Evolutionary conservation across 2,113 vertebrate genomes (phyloP).

Genomic region (Microtus oregoni): DNA sequence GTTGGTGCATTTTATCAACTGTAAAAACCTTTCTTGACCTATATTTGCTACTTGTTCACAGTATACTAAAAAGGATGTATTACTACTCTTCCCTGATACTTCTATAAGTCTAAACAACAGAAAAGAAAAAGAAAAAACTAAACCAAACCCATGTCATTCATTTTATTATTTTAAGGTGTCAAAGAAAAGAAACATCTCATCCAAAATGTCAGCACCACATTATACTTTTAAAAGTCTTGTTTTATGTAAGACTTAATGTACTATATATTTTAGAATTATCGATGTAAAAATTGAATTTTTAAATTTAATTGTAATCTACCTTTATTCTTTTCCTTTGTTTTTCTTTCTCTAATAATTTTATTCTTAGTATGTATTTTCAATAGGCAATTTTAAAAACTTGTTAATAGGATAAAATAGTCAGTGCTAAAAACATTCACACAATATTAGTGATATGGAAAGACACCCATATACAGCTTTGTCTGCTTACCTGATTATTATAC

Average conservation of each 20-base stretch:
- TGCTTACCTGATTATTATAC: constrained; percentile 38
- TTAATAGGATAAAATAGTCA: background rate
- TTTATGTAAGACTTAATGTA: background rate
- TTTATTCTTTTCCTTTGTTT: constrained; percentile 38
- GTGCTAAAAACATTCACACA: constrained; percentile 30
- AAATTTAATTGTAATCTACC: background rate
- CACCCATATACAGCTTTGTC: constrained; percentile 21
- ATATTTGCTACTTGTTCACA: background rate
- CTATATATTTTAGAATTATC: constrained; percentile 31
- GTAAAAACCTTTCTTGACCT: background rate
- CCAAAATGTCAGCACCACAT: constrained; percentile 29
- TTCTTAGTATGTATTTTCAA: constrained; percentile 58
- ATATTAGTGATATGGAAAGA: background rate
- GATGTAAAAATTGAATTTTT: constrained; percentile 61
- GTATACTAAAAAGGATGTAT: constrained; percentile 12
- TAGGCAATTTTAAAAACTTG: constrained; percentile 39
- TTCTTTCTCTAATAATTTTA: background rate
- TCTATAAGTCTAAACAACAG: background rate
- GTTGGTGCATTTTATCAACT: constrained; percentile 26
- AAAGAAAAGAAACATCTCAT: constrained; percentile 27
- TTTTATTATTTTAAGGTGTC: background rate
- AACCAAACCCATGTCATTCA: background rate
- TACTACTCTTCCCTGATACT: constrained; percentile 9
- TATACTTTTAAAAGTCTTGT: constrained; percentile 39
- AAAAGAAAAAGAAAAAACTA: background rate